Evolutionary conservation across 2,113 vertebrate species (phyloP), one percentile per base, ranked within the genome.

Genomic region (Mellivora capensis): DNA sequence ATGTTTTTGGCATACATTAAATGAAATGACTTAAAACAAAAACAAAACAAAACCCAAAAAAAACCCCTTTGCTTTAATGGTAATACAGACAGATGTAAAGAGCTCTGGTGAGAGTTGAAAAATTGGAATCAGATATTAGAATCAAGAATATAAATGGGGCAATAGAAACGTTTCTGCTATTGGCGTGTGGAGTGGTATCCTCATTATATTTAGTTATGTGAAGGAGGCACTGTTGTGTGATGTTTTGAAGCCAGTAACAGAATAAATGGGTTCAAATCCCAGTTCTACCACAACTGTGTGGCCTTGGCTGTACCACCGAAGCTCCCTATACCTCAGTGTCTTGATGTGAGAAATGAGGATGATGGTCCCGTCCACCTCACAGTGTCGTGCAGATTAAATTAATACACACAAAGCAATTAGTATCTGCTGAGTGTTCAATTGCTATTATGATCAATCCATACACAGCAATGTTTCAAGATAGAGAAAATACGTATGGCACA

Each of bases 1-100:
- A 91, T 62, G 91, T 97, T 98, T 96, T 91, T 59, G 89, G 80
- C 96, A 96, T 91, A 94, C 54, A 96, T 92, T 94, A 96, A 97
- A 91, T 86, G 42, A 98, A 97, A 96, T 77, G 61, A 95, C 86
- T 98, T 59, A 71, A 64, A 42, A 27, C 27, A 23, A 25, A 21
- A 71, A n/a, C 67, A 96, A 84, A 71, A 72, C 37, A 9, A 44
- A 31, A 17, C 3, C 29, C 14, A 84, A 71, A 72, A 71, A 9
- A 44, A 31, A 17, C 3, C 29, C 14, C 1, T 7, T 72, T 94
- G 69, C 54, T 42, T 59, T 97, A 91, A 95, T 85, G 74, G 57
- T 86, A 93, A 95, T 86, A 59, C 80, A 89, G 83, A 72, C 11
- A 90, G 34, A 74, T 61, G 8, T 74, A 87, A 72, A 93, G 81